Evolutionary conservation across 2,797 vertebrate genomes (phyloP).

Genomic region (Spinus olivaceus): DNA sequence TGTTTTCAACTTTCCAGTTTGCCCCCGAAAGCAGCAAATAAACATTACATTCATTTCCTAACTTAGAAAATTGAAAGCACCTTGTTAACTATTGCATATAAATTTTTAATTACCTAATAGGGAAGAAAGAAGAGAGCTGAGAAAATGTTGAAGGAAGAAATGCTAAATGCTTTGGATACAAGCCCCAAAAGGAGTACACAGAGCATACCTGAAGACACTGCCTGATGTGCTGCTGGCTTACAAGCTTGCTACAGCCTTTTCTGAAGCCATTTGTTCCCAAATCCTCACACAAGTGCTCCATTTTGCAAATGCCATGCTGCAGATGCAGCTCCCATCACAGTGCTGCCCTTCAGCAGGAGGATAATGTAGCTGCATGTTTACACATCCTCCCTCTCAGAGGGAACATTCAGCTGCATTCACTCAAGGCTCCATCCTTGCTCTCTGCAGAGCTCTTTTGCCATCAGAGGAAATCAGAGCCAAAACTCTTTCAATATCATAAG

Average conservation of each 20-base stretch:
- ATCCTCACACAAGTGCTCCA: background rate
- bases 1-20: background rate
- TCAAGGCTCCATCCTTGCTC: background rate
- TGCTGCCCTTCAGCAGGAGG: background rate
- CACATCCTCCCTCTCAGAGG: background rate
- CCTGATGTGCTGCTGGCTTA: background rate
- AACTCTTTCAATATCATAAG: background rate
- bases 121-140: slow-evolving; percentile 10
- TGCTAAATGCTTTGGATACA: background rate
- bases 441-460: background rate
- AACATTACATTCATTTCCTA: background rate
- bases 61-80: slow-evolving; percentile 6
- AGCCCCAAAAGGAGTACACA: background rate
- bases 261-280: slow-evolving; percentile 14
- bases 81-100: background rate
- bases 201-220: background rate
- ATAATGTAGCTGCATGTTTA: background rate
- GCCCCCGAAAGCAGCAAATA: background rate
- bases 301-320: slow-evolving; percentile 19
- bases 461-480: background rate
- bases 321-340: slow-evolving; percentile 10
- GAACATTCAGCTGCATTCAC: background rate
- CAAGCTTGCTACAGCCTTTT: background rate
- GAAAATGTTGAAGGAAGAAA: background rate
- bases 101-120: slow-evolving; percentile 22